These are phyloP conservation scores for Ciconia stormi DNA, from an alignment of 2,113 vertebrate species.

Conservation along the genomic window DNA sequence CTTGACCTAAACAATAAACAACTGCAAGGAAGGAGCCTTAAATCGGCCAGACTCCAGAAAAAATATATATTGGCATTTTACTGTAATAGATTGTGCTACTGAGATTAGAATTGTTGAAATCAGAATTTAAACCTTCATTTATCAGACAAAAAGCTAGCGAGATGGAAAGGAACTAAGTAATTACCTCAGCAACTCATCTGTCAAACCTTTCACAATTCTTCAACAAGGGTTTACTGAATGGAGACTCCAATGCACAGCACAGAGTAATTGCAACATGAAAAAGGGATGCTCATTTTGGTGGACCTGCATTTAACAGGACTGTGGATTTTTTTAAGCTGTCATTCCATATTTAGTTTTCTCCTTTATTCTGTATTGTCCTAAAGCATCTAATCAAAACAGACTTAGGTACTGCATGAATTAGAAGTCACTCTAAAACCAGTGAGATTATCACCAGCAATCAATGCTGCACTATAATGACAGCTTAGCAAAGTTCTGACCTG, in stretches of 20 bases:
- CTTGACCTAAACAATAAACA: conserved; percentile 42
- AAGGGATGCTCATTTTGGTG: conserved; percentile 3
- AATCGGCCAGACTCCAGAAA: not conserved
- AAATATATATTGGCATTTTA: conserved; percentile 53
- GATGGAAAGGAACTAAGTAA: conserved; percentile 64
- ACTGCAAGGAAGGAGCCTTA: not conserved
- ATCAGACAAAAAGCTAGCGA: conserved; percentile 57
- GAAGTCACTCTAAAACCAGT: not conserved
- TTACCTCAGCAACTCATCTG: conserved; percentile 67
- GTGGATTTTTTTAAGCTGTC: not conserved
- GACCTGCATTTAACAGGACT: not conserved
- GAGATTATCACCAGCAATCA: conserved; percentile 10
- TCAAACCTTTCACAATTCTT: conserved; percentile 63
- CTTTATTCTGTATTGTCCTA: not conserved
- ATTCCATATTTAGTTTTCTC: conserved; percentile 11
- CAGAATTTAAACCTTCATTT: conserved; percentile 64
- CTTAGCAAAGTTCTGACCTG: not conserved
- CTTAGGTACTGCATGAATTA: not conserved
- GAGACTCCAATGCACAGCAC: not conserved
- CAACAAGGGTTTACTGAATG: conserved; percentile 16
- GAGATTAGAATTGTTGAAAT: conserved; percentile 69
- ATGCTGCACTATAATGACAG: not conserved
- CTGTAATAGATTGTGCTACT: conserved; percentile 56
- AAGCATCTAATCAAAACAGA: conserved; percentile 19
- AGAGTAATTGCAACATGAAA: conserved; percentile 17